Base-by-base conservation (phyloP, 2,888 invertebrate genomes). In the Horisme vitalbata region DNA sequence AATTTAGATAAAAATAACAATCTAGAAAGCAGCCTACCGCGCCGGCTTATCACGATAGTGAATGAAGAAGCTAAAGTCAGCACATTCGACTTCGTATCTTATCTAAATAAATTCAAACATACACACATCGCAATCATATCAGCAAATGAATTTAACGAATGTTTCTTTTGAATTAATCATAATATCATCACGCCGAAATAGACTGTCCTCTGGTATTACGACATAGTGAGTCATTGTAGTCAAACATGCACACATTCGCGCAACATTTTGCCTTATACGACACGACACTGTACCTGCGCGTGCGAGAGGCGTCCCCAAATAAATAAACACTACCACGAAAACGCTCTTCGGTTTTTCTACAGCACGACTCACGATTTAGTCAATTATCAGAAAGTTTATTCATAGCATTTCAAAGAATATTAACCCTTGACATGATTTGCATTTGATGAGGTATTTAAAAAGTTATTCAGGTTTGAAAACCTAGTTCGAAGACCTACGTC, bases 161-260 rank as follows among this genome's bases (percentile, higher is more conserved):
- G 63, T 65, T 70, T 69, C 65, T 63, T 58, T 64, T 65, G 59
- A 68, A 67, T 71, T 72, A 68, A 71, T 82, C 74, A 81, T 81
- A 83, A 81, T 82, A 75, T 82, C 83, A 82, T 83, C 79, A 75
- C 70, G 76, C 84, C 82, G 80, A 87, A 86, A 86, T 83, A 86
- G 84, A 77, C 70, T 79, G 82, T 82, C 83, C 79, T 81, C 72
- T 69, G 67, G 64, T 71, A 73, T 84, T 80, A 83, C 83, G 76
- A 75, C 75, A 83, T 61, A 68, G 71, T 87, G 87, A 87, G 65
- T 87, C 87, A 87, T 74, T 78, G 75, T 76, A 59, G 68, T 71
- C 71, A 75, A 71, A 74, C 70, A 76, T 70, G 70, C 69, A 71
- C 70, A 71, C 65, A 72, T 62, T 65, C 66, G 68, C 65, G 54